These are phyloP conservation scores for Piaya cayana DNA, from an alignment of 2,113 vertebrate species.

Conservation along the genomic window DNA sequence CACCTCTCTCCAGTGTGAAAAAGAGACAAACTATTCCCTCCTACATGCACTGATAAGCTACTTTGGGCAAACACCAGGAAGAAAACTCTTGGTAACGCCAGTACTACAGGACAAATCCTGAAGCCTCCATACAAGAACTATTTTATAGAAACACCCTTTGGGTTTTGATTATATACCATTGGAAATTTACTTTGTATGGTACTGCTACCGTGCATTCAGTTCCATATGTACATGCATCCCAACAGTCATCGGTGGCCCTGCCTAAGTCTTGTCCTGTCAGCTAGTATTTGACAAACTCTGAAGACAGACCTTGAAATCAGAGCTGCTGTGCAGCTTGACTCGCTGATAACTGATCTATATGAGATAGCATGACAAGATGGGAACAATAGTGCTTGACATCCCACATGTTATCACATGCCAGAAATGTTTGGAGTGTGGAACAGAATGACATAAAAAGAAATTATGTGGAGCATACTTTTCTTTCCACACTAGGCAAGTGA, in stretches of 20 bases:
- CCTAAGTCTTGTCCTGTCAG: not conserved
- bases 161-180: not conserved
- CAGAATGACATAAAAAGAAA: conserved; percentile 26
- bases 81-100: not conserved
- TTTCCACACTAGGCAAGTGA: not conserved
- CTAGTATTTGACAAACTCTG: not conserved
- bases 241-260: fast-evolving
- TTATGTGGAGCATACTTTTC: not conserved
- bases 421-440: conserved; percentile 23
- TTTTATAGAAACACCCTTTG: not conserved
- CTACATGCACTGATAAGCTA: not conserved
- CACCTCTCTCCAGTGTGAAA: not conserved
- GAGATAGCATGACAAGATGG: conserved; percentile 20
- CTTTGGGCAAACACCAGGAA: not conserved
- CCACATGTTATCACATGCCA: conserved; percentile 17
- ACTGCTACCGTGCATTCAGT: not conserved
- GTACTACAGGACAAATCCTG: not conserved
- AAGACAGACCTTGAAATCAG: conserved; percentile 1
- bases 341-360: not conserved
- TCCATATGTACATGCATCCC: not conserved
- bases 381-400: conserved; percentile 34
- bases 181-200: not conserved
- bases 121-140: not conserved
- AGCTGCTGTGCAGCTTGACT: not conserved
- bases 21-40: not conserved